Base-by-base conservation (phyloP, 2,888 invertebrate genomes). In the Nemapogon koenigi region DNA sequence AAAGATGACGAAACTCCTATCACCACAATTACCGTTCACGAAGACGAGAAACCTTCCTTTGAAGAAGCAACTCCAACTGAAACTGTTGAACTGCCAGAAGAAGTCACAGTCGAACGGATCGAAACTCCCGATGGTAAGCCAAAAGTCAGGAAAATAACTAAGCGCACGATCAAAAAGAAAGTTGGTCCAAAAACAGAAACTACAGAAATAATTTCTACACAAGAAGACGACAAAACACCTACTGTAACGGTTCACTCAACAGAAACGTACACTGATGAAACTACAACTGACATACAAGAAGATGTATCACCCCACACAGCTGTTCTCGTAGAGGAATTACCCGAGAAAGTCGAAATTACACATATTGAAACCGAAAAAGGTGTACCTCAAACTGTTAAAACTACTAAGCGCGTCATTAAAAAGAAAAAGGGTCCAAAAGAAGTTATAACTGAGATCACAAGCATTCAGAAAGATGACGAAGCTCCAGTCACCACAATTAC, bases 341-440 rank as follows among this genome's bases (percentile, higher is more conserved):
- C 36, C 4, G 25, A 31, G 16, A 49, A 47, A 35, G 58, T 59
- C 18, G 56, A 60, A 8, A 72, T 65, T 37, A 73, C 42, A 62
- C 36, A 57, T 70, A 17, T 52, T 62, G 1, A 60, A 73, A 26
- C 72, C 59, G 40, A 76, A 71, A 47, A 62, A 60, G 1, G 66
- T n/a, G n/a, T n/a, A n/a, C n/a, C n/a, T n/a, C n/a, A n/a, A n/a
- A n/a, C n/a, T n/a, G n/a, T n/a, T n/a, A n/a, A n/a, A n/a, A n/a
- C n/a, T n/a, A n/a, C n/a, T n/a, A n/a, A n/a, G n/a, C n/a, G n/a
- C n/a, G n/a, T n/a, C n/a, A n/a, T n/a, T n/a, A n/a, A n/a, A n/a
- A n/a, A n/a, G n/a, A n/a, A n/a, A n/a, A n/a, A n/a, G n/a, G n/a
- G n/a, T n/a, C n/a, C n/a, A n/a, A n/a, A n/a, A n/a, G n/a, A n/a